These are phyloP conservation scores for Eupithecia subumbrata DNA, from an alignment of 2,888 invertebrate genomes.

Conservation along the genomic window DNA sequence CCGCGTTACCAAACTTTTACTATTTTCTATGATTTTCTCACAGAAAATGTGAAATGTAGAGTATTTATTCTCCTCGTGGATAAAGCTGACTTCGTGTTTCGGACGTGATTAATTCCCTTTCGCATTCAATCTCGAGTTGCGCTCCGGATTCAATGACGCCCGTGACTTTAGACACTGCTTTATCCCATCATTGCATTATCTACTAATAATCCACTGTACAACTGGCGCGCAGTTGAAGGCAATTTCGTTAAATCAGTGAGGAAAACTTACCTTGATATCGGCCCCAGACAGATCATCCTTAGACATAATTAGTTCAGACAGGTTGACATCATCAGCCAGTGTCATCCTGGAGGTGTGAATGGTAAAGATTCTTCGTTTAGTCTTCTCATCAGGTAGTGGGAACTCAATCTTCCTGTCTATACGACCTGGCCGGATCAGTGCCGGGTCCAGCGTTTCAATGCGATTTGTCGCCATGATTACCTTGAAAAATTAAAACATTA, in stretches of 20 bases:
- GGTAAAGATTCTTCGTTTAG: conserved; percentile 97
- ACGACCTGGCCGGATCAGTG: conserved; percentile 98
- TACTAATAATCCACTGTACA: not conserved
- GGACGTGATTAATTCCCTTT: no score
- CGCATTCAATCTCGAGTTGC: no score
- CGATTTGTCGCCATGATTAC: conserved; percentile 99
- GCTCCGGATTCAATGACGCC: no score
- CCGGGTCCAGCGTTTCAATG: conserved; percentile 99
- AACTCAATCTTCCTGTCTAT: conserved; percentile 99
- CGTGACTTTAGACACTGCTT: no score
- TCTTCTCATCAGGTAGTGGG: conserved; percentile 99
- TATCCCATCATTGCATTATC: no score
- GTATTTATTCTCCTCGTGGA: no score
- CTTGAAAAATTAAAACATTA: conserved; percentile 65
- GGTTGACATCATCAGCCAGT: conserved; percentile 96
- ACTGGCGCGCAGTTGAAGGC: not conserved
- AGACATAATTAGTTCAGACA: conserved; percentile 98
- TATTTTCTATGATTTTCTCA: no score
- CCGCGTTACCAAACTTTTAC: no score
- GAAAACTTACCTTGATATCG: conserved; percentile 90
- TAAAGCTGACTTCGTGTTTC: no score
- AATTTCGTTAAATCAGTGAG: not conserved
- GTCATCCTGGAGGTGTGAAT: conserved; percentile 99
- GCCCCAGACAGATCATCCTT: conserved; percentile 99
- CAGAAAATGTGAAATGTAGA: no score